These are phyloP conservation scores for Chanos chanos DNA, from an alignment of 2,797 vertebrate genomes.

Conservation along the genomic window DNA sequence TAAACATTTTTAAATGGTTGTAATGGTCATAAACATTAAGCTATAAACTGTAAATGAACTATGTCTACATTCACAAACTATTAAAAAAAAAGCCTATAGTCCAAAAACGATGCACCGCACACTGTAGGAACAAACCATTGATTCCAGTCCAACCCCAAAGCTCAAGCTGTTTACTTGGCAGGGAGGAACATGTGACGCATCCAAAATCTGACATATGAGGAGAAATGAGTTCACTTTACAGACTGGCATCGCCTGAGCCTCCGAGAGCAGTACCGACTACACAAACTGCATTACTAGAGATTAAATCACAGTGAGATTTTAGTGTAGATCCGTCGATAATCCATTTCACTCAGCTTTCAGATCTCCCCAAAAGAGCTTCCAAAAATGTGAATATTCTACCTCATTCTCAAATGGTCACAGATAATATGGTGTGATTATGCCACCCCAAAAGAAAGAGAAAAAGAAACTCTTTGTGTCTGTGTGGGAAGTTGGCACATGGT, in stretches of 20 bases:
- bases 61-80: slow-evolving; percentile 54
- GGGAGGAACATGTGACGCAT: slow-evolving; percentile 48
- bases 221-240: slow-evolving; percentile 29
- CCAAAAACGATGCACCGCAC: slow-evolving; percentile 52
- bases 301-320: slow-evolving; percentile 25
- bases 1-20: background rate
- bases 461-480: slow-evolving; percentile 62
- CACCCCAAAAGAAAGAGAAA: slow-evolving; percentile 47
- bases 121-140: slow-evolving; percentile 53
- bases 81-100: slow-evolving; percentile 47
- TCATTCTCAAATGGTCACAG: slow-evolving; percentile 29
- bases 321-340: slow-evolving; percentile 14
- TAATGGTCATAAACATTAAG: slow-evolving; percentile 27
- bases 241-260: slow-evolving; percentile 21
- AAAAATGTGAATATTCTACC: slow-evolving; percentile 12
- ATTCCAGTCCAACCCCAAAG: slow-evolving; percentile 62
- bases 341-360: background rate
- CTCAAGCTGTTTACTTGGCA: slow-evolving; percentile 67
- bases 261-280: slow-evolving; percentile 6
- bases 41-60: slow-evolving; percentile 59
- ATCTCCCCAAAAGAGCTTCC: slow-evolving; percentile 23
- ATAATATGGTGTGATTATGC: slow-evolving; percentile 31
- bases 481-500: slow-evolving; percentile 52
- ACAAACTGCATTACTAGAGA: slow-evolving; percentile 23
- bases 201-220: slow-evolving; percentile 54